Base-by-base conservation (phyloP, 1,140 invertebrate genomes). In the Planococcus citri region DNA sequence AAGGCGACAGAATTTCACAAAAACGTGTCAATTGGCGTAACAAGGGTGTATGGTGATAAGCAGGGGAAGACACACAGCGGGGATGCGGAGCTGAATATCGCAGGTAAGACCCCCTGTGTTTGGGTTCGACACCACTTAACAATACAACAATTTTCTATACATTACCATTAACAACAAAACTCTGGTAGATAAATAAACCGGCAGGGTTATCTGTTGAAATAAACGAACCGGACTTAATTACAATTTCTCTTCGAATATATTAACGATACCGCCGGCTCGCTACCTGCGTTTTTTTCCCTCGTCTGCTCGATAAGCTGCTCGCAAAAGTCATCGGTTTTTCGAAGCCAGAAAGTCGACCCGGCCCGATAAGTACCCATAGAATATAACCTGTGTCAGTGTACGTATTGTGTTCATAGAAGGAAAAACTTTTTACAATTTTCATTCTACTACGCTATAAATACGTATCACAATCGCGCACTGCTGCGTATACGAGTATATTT, bases 101-200 rank as follows among this genome's bases (percentile, higher is more conserved):
- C n/a, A 51, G 41, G 41, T 51, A 51, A 51, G 41, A 51, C 41
- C 41, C 41, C 41, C 41, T 51, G 41, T 51, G 41, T 51, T 51
- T 51, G n/a, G 4, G 41, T 51, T 51, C 41, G n/a, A 51, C 41
- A 51, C 41, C 41, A 51, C 41, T 51, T 51, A 51, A 51, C 41
- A 51, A 51, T 51, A 51, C 41, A 51, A 51, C 41, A 51, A 51
- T 51, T 51, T 51, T 51, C 41, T 51, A 51, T 51, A 51, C 41
- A 51, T 51, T 51, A 51, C 41, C 41, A 51, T 51, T 51, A 51
- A 51, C 41, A 51, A 51, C 4, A 51, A 51, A 6, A 6, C 29
- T n/a, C n/a, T n/a, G n/a, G n/a, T n/a, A 8, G 33, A 37, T 37
- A 37, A 37, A 37, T 37, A 37, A 37, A 37, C 33, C 6, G 14